Evolutionary conservation across 1,140 invertebrate species (phyloP).

Genomic region (Branchinecta lindahli): DNA sequence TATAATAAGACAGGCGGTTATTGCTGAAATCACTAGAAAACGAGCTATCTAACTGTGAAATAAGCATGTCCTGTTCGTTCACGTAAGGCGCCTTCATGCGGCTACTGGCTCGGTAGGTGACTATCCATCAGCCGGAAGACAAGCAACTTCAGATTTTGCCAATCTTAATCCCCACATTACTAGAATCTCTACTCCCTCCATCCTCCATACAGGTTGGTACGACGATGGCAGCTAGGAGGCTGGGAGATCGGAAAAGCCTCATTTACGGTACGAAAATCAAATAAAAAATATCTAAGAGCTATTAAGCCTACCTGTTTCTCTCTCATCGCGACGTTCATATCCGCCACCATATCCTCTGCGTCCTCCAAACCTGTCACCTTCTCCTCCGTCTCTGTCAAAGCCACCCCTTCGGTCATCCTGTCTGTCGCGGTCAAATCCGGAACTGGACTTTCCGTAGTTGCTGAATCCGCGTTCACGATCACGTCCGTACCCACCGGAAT

Average conservation of each 20-base stretch:
- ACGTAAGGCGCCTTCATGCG: no score
- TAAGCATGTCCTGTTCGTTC: no score
- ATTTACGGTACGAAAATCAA: no score
- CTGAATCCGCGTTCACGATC: constrained; percentile 19
- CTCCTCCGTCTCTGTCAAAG: constrained; percentile 14
- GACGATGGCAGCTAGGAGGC: background rate
- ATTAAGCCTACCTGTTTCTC: background rate
- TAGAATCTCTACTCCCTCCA: no score
- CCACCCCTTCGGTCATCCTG: constrained; percentile 18
- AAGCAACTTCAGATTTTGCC: no score
- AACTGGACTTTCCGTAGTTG: constrained; percentile 20
- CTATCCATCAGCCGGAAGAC: no score
- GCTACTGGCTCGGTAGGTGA: no score
- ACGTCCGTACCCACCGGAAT: constrained; percentile 21
- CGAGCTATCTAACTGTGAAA: no score
- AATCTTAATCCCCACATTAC: no score
- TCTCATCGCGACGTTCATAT: constrained; percentile 22
- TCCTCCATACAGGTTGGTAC: no score
- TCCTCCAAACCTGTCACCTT: constrained; percentile 25
- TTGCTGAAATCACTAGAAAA: no score
- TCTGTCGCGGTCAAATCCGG: constrained; percentile 17
- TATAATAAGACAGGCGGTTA: no score
- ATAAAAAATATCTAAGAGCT: background rate
- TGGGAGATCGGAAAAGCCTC: background rate
- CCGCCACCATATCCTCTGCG: constrained; percentile 28